Base-by-base conservation (phyloP, 2,797 vertebrate genomes). In the Euthynnus affinis region DNA sequence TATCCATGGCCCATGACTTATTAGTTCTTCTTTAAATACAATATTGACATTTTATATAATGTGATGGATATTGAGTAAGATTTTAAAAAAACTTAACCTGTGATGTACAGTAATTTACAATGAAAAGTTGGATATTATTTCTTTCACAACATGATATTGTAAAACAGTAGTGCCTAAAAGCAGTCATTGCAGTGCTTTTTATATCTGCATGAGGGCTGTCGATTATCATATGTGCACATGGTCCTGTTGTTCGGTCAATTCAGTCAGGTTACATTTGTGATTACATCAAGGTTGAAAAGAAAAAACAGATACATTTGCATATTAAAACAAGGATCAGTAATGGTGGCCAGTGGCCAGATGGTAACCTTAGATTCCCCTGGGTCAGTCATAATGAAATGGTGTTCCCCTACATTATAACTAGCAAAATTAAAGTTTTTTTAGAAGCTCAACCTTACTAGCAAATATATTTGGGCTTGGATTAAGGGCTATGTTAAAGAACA, bases 321-420 rank as follows among this genome's bases (percentile, higher is more conserved):
- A 90, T 93, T 91, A 90, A 94, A 93, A 93, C 87, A 83, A 82
- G 90, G 86, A 90, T 92, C 90, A 87, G 91, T 89, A 84, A 92
- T 87, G 84, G 90, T 92, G 91, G 83, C 90, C 90, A 93, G 83
- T 86, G 87, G 89, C 90, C 93, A 95, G 93, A 93, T 94, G 94
- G 94, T 91, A 91, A 95, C 91, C 91, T 92, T 74, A 92, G 87
- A 94, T 89, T 92, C 92, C 91, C 93, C 74, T 84, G 92, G 93
- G 93, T 91, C 88, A 86, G 42, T 86, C 49, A 63, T 84, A 85
- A 93, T 93, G 86, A 94, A 93, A 94, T 89, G 82, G 81, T 86
- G 74, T 81, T 87, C 17, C 62, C 64, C 76, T 27, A 78, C 62
- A 84, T 89, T 71, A 85, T 46, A 84, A 88, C 70, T 63, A 72